Evolutionary conservation across 2,113 vertebrate species (phyloP).

Genomic region (Anhinga rufa): DNA sequence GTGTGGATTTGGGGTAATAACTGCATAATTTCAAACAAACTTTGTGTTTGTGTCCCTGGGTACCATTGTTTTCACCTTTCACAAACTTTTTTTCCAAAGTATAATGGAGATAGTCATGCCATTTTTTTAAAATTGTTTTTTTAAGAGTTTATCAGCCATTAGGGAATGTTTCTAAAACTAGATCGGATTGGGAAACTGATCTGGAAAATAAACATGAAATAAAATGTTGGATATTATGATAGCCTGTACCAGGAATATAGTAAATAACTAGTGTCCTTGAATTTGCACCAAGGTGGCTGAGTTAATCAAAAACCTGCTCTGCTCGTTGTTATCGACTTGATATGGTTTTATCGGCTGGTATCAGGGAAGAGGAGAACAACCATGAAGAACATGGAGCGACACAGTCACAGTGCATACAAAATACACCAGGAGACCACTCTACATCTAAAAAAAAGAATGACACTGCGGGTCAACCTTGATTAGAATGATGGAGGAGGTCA

Average conservation of each 20-base stretch:
- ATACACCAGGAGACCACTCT: neutral
- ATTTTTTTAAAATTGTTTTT: neutral
- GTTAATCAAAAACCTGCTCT: neutral
- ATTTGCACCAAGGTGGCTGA: neutral
- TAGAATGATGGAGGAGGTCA: neutral
- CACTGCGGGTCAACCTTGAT: neutral
- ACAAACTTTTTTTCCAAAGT: neutral
- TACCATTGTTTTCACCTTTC: neutral
- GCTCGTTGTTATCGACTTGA: neutral
- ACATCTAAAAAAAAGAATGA: neutral
- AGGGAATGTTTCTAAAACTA: neutral
- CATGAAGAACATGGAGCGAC: neutral
- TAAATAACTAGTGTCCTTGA: neutral
- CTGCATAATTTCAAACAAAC: neutral
- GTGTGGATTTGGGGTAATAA: neutral
- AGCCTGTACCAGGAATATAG: neutral
- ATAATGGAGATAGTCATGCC: neutral
- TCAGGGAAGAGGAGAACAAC: neutral
- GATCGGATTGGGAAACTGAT: neutral
- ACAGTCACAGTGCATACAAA: neutral
- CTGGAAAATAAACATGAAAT: neutral
- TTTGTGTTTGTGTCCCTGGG: neutral
- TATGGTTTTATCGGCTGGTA: neutral
- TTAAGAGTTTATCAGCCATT: neutral
- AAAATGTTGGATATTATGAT: neutral